Evolutionary conservation across 2,797 vertebrate species (phyloP).

Genomic region (Nyctalus aviator): DNA sequence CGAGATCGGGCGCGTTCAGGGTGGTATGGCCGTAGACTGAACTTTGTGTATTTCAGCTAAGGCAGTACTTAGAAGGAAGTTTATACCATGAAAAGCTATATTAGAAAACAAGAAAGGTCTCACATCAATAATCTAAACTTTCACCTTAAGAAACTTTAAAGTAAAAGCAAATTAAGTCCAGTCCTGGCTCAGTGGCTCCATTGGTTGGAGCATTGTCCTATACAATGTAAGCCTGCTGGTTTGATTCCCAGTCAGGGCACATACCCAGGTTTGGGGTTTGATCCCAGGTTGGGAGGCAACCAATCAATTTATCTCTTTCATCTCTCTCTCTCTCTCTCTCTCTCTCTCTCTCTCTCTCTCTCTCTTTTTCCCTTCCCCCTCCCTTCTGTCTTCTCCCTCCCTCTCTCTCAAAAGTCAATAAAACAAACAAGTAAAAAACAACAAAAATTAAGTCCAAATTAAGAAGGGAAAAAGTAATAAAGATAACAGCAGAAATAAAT

Average conservation of each 20-base stretch:
- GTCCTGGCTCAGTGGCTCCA: neutral
- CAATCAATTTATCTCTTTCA: neutral
- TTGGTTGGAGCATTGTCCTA: neutral
- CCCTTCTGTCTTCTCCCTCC: neutral
- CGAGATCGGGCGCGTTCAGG: no score
- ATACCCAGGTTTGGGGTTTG: neutral
- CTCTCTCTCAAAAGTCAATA: neutral
- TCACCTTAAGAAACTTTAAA: neutral
- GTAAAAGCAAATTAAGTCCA: neutral
- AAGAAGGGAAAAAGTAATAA: conserved; percentile 20
- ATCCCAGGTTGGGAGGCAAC: neutral
- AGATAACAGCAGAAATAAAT: conserved; percentile 22
- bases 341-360: no score
- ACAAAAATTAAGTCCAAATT: conserved; percentile 33
- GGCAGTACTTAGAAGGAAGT: neutral
- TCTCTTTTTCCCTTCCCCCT: no score
- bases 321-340: no score
- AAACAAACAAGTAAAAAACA: neutral
- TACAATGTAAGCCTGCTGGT: neutral
- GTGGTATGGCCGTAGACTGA: no score
- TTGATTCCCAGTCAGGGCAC: neutral
- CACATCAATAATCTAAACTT: conserved; percentile 3
- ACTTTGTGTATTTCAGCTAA: neutral
- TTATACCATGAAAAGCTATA: conserved; percentile 20
- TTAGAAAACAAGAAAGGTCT: conserved; percentile 9